phyloP scores from a whole-genome alignment of 2,797 vertebrate species.

The Channa striata region DNA sequence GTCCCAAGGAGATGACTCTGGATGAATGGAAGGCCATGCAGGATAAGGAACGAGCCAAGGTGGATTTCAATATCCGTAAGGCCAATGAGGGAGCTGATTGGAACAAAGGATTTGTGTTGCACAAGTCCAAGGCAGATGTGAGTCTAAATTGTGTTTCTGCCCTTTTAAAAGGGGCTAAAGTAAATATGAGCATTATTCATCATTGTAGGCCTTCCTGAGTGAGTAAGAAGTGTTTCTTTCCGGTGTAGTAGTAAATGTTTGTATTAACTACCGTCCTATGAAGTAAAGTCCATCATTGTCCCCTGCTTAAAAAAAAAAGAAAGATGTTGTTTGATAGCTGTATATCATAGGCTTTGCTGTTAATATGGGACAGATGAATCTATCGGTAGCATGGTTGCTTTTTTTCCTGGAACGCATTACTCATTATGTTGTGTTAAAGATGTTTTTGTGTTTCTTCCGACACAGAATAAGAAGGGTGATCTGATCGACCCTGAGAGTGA shows the following conservation, averaged over 20 bases:
- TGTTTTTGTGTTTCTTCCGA: conserved; percentile 5
- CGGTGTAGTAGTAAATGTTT: too few relatives aligned
- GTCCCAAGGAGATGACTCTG: conserved; percentile 98
- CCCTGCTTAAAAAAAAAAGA: too few relatives aligned
- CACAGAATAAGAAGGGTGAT: conserved; percentile 71
- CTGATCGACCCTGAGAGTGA: conserved; percentile 73
- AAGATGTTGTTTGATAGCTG: too few relatives aligned
- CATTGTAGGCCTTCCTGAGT: too few relatives aligned
- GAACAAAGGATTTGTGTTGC: conserved; percentile 98
- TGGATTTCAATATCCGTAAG: conserved; percentile 99
- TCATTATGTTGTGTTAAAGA: neutral
- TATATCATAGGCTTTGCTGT: too few relatives aligned
- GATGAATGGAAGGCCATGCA: conserved; percentile 99
- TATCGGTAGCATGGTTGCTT: neutral
- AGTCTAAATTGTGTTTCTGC: conserved; percentile 43
- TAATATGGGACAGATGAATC: too few relatives aligned
- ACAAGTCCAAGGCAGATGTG: conserved; percentile 98
- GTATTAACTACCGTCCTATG: too few relatives aligned
- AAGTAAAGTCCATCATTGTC: too few relatives aligned
- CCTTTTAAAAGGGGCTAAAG: too few relatives aligned
- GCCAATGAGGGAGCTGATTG: conserved; percentile 97
- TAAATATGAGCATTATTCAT: neutral
- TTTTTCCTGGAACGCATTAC: neutral
- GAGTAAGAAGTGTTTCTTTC: too few relatives aligned
- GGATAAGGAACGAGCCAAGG: conserved; percentile 96